Evolutionary conservation across 2,113 vertebrate species (phyloP).

Genomic region (Eulemur rufifrons): DNA sequence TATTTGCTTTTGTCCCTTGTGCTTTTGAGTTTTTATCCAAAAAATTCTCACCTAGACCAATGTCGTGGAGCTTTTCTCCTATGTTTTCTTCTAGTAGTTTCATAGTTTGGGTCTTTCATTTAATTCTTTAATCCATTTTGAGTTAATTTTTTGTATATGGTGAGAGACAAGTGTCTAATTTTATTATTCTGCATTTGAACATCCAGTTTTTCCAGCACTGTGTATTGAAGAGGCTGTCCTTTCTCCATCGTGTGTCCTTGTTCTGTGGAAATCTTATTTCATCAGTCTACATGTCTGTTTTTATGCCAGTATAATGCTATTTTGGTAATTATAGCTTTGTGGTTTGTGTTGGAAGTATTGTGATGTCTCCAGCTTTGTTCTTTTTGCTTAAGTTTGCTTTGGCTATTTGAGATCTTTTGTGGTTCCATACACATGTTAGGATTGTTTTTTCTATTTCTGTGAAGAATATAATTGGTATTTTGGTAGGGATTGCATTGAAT

Average conservation of each 20-base stretch:
- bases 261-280: neutral
- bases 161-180: neutral
- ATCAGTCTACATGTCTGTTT: neutral
- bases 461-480: neutral
- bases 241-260: neutral
- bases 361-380: neutral
- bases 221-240: neutral
- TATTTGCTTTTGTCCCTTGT: neutral
- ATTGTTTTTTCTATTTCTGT: neutral
- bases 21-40: neutral
- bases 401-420: neutral
- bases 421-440: neutral
- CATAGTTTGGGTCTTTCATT: neutral
- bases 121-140: neutral
- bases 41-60: neutral
- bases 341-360: neutral
- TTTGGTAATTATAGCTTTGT: neutral
- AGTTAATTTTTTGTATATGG: neutral
- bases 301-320: neutral
- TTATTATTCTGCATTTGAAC: neutral
- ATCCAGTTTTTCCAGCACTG: neutral
- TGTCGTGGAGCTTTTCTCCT: neutral
- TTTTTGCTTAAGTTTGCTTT: neutral
- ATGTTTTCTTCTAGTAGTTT: neutral
- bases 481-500: neutral